Base-by-base conservation (phyloP, 2,888 invertebrate species). In the Sipha maydis region DNA sequence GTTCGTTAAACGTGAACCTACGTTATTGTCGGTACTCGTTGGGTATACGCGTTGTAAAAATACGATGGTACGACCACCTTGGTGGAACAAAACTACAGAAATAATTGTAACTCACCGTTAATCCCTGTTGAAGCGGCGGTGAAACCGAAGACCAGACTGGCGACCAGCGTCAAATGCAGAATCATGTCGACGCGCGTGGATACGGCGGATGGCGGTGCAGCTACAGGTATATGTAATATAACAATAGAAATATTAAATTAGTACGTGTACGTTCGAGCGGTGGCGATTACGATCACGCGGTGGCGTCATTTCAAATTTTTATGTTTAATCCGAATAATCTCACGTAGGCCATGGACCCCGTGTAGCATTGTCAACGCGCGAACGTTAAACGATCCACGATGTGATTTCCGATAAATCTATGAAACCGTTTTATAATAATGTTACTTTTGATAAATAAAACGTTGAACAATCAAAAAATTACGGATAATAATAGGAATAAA, bases 81-180 rank as follows among this genome's bases (percentile, higher is more conserved):
- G 25, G 21, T 8, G 25, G 21, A 61, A 25, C 61, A 61, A 61
- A 61, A 61, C 25, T 21, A 61, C 4, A 61, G 7, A 28, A 25
- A 28, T 25, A 25, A 61, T 61, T 3, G 21, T 21, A 9, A 48
- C 77, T 77, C 48, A 85, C 84, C 84, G 67, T 25, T 61, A 19
- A 83, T 75, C 25, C 34, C 28, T 41, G 76, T 19, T n/a, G 69
- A 38, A 21, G 76, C 84, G 61, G 76, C 41, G 56, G 76, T 28
- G 31, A 85, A 76, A 11, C 82, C 82, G 48, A 85, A 61, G 4
- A 85, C 41, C 19, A 85, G 14, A 28, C 67, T 4, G 84, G 67
- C 75, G 41, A 85, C 21, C 14, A 76, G 76, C 56, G 75, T 75
- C 38, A 76, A 41, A 73, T 41, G 75, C 19, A 48, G 48, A 48